phyloP scores from a whole-genome alignment of 2,797 vertebrate genomes.

The Manis crassicaudata region DNA sequence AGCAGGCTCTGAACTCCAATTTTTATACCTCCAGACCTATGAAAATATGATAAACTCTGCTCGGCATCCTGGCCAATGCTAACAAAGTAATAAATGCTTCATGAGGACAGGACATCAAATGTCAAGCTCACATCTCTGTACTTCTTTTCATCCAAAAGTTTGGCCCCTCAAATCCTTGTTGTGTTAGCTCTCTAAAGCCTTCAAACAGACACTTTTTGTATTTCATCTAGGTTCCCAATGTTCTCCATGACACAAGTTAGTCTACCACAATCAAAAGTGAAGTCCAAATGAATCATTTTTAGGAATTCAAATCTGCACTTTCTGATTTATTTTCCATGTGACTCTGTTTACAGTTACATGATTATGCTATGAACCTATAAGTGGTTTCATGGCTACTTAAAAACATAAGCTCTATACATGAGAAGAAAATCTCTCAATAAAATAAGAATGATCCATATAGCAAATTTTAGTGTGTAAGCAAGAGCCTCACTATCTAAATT shows the following conservation, averaged over 20 bases:
- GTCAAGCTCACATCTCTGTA: background rate
- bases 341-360: background rate
- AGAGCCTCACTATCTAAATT: background rate
- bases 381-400: background rate
- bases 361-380: background rate
- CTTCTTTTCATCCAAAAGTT: background rate
- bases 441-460: background rate
- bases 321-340: background rate
- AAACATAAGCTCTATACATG: background rate
- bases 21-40: background rate
- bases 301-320: background rate
- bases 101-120: background rate
- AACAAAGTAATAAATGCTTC: background rate
- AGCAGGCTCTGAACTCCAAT: background rate
- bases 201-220: background rate
- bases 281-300: background rate
- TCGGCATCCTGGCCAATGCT: background rate
- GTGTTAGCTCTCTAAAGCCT: background rate
- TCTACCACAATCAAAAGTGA: background rate
- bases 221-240: background rate
- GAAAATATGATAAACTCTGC: background rate
- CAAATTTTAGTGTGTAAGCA: background rate
- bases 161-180: background rate
- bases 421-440: background rate
- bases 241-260: background rate